Percentiles rank a stretch among this genome's conserved stretches.
Evolutionary conservation across 2,888 invertebrate genomes (phyloP).

Genomic region (Orchesellides sinensis): DNA sequence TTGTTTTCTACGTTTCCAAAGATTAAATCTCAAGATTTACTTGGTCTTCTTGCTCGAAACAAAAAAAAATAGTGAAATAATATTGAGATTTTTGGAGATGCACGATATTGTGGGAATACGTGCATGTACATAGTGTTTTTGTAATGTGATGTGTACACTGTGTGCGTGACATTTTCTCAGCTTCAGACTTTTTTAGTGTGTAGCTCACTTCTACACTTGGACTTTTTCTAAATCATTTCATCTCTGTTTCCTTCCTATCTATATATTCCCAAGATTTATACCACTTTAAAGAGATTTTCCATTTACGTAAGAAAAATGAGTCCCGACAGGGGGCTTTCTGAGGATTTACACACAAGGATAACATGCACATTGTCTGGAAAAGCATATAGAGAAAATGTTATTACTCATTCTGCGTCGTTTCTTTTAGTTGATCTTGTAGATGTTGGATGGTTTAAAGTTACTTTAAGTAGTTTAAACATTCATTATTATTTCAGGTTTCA

Average conservation of each 20-base stretch:
- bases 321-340: slow-evolving; percentile 62
- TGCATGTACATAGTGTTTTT: neutral
- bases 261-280: slow-evolving; percentile 45
- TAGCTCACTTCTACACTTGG: neutral
- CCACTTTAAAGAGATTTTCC: slow-evolving; percentile 51
- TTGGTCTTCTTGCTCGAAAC: neutral
- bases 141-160: neutral
- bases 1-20: neutral
- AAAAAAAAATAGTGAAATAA: slow-evolving; percentile 21
- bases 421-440: slow-evolving; percentile 10
- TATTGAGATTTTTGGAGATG: slow-evolving; percentile 10
- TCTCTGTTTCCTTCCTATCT: slow-evolving; percentile 32
- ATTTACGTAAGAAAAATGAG: slow-evolving; percentile 58
- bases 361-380: neutral
- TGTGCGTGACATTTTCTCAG: slow-evolving; percentile 57
- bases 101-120: neutral
- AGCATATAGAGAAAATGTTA: slow-evolving; percentile 13
- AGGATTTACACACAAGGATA: slow-evolving; percentile 46
- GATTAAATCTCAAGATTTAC: slow-evolving; percentile 26
- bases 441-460: slow-evolving; percentile 54
- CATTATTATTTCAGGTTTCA: slow-evolving; percentile 35
- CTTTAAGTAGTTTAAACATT: slow-evolving; percentile 62
- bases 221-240: neutral
- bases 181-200: neutral
- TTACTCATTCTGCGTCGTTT: slow-evolving; percentile 4